Evolutionary conservation across 2,113 vertebrate species (phyloP), one percentile per base, ranked within the genome.

Genomic region (Mesocricetus auratus): DNA sequence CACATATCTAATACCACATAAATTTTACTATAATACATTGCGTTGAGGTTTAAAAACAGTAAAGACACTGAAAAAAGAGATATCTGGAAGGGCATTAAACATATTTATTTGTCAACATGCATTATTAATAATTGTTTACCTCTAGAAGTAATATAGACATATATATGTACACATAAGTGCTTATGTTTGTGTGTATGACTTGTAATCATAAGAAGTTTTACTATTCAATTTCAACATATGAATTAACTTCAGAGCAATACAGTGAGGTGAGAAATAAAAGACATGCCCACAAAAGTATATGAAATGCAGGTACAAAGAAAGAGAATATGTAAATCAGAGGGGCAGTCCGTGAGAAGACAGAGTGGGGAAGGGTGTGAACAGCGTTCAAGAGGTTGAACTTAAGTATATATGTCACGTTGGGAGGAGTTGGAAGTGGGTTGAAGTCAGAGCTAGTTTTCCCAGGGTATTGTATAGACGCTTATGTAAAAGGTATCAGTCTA

Each of bases 231-330:
- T 92, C 10, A 79, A 53, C 33, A 39, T 60, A 71, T 62, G 16
- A 86, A 82, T 81, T 79, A 66, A 0, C 94, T 95, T 91, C 62
- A 95, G 60, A 83, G 93, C 69, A 74, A 7, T 91, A 47, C 60
- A 16, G 71, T 64, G 9, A n/a, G 12, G 24, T 45, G 15, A 89
- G 26, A 56, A 36, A 60, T 85, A n/a, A 87, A n/a, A 87, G 29
- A 69, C 64, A 10, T 4, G 74, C 12, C 11, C 31, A 75, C 17
- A 86, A 91, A 81, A 90, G 36, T 56, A 58, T 1, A 68, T 33
- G 17, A 50, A 75, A 42, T 36, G 45, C 9, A 73, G 42, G 10
- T 21, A 74, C 26, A 53, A 47, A 56, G 73, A 71, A 86, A 81
- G 77, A 33, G 15, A 56, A 10, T 8, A 56, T 36, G 39, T 45